Base-by-base conservation (phyloP, 2,888 invertebrate genomes). In the Dasysyrphus tricinctus region DNA sequence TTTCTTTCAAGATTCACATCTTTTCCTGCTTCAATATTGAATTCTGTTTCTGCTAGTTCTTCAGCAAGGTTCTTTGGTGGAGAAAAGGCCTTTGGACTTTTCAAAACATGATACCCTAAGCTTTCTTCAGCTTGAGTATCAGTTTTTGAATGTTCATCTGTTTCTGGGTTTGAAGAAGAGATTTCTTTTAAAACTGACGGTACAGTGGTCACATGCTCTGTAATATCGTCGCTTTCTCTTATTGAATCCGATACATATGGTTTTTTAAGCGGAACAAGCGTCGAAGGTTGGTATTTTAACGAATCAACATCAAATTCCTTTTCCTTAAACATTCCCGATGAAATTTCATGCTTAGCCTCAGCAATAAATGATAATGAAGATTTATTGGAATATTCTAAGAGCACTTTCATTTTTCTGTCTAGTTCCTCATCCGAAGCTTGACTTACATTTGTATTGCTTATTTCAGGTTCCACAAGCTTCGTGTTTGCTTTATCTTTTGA, bases 341-440 rank as follows among this genome's bases (percentile, higher is more conserved):
- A 89, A 47, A 89, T 80, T 57, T 89, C 89, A 12, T 80, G 89
- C 47, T 89, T 89, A 0, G 89, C 90, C 74, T 89, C 89, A 24
- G 89, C 89, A 57, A 89, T 90, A 24, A 85, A 89, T 2, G 89
- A 89, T 0, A 88, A 79, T 5, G 89, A 89, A 0, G 89, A 89
- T 47, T 90, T 88, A 59, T 89, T 89, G 1, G 89, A 89, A 49
- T 89, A 89, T 61, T 89, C 89, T 9, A 88, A 79, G 12, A 89
- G 80, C 2, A 90, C 74, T 73, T 90, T 88, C 89, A 89, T 89
- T 63, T 89, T 88, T 32, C 88, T 78, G 14, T 79, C 82, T 5
- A 61, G 29, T 37, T 78, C 73, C 39, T 39, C 59, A 0, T 51
- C 57, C 5, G 59, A 72, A 34, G 34, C 24, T 1, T 67, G 34